Evolutionary conservation across 2,113 vertebrate genomes (phyloP).

Genomic region (Sinocyclocheilus anshuiensis): DNA sequence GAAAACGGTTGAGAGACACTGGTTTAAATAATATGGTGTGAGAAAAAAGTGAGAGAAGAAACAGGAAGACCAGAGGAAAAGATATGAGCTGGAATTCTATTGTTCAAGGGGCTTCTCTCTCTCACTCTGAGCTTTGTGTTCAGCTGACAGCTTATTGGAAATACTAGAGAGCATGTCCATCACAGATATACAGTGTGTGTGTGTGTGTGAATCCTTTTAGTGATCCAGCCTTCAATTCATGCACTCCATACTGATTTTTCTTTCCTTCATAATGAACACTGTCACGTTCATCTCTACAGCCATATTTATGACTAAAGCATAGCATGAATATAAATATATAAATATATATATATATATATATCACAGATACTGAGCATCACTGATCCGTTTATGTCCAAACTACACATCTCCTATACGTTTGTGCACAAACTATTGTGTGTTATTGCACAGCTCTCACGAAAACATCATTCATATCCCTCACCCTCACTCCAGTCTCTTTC

Average conservation of each 20-base stretch:
- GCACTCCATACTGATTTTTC: background rate
- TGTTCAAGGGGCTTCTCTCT: background rate
- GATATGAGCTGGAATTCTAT: background rate
- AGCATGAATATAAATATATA: background rate
- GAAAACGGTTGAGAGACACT: background rate
- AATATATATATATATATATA: too few species aligned
- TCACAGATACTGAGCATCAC: background rate
- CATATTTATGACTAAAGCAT: constrained; percentile 18
- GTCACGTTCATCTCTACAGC: background rate
- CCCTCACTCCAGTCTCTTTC: background rate
- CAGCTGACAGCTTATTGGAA: constrained; percentile 26
- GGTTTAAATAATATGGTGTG: background rate
- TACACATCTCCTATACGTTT: background rate
- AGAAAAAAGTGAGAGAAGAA: background rate
- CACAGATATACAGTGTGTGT: background rate
- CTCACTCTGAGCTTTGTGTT: background rate
- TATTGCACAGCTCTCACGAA: background rate
- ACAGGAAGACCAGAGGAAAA: background rate
- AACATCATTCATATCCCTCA: background rate
- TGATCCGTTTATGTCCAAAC: background rate
- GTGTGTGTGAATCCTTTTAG: background rate
- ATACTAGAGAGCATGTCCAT: constrained; percentile 25
- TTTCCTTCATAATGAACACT: background rate
- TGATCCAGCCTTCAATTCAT: constrained; percentile 2
- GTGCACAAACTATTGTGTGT: background rate